Percentiles rank a stretch among this genome's conserved stretches.
Evolutionary conservation across 2,888 invertebrate species (phyloP).

Genomic region (Hemicrepidius hirtus): DNA sequence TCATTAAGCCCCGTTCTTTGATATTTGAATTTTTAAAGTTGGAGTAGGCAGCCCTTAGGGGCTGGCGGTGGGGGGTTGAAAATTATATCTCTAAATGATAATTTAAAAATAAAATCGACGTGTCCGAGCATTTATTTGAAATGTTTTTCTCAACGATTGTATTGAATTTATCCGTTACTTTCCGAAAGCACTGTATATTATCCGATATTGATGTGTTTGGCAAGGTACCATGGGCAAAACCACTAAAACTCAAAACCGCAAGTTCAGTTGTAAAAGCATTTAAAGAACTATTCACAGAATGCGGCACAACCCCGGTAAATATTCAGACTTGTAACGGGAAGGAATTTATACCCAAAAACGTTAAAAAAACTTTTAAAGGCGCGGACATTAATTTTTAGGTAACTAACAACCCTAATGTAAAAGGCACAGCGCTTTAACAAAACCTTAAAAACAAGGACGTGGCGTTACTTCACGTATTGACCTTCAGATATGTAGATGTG

Average conservation of each 20-base stretch:
- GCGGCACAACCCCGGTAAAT: neutral
- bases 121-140: too few species aligned
- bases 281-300: conserved; percentile 4
- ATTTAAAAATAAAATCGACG: too few species aligned
- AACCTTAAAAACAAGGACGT: conserved; percentile 9
- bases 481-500: conserved; percentile 17
- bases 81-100: too few species aligned
- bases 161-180: too few species aligned
- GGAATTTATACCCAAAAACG: neutral
- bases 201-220: conserved; percentile 14
- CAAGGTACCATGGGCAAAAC: neutral
- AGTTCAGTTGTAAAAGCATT: conserved; percentile 10
- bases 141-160: too few species aligned
- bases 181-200: too few species aligned
- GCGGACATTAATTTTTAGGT: conserved; percentile 1
- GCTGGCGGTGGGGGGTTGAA: too few species aligned
- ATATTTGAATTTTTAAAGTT: too few species aligned
- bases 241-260: neutral
- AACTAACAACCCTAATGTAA: conserved; percentile 11
- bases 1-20: too few species aligned
- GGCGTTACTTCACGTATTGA: neutral
- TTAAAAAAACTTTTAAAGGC: conserved; percentile 12
- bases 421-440: conserved; percentile 4
- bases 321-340: conserved; percentile 10
- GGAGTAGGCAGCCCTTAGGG: too few species aligned